These are phyloP conservation scores for Porphyrio hochstetteri DNA, from an alignment of 2,113 vertebrate genomes.

Conservation along the genomic window DNA sequence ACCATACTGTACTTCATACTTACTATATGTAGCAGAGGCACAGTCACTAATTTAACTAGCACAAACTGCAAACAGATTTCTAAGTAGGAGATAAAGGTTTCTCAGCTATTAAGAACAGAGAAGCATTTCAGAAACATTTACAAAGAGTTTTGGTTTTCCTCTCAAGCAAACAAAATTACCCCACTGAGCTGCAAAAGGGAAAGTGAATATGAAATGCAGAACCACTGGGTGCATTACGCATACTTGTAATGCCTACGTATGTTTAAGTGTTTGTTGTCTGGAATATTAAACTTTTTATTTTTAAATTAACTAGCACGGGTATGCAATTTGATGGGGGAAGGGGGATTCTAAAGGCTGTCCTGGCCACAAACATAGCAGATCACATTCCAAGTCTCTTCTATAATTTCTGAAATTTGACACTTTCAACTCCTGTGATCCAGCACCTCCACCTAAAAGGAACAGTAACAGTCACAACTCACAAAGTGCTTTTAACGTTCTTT, in stretches of 20 bases:
- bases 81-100: not conserved
- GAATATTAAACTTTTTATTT: conserved; percentile 20
- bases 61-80: not conserved
- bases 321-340: not conserved
- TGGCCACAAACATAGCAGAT: not conserved
- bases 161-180: not conserved
- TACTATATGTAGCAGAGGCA: not conserved
- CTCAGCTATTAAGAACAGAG: not conserved
- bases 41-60: not conserved
- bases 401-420: not conserved
- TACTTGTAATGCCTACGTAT: not conserved
- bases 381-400: not conserved
- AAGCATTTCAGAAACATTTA: not conserved
- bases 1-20: not conserved
- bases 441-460: not conserved
- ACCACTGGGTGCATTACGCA: not conserved
- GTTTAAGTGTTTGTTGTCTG: not conserved
- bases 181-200: not conserved
- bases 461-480: not conserved
- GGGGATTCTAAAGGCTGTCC: not conserved
- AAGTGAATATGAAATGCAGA: not conserved
- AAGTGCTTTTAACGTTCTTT: not conserved
- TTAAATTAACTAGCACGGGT: not conserved
- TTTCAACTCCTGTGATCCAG: not conserved
- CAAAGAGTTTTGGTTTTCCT: not conserved